Percentiles rank a stretch among this genome's conserved stretches.
phyloP scores from a whole-genome alignment of 2,113 vertebrate species.

The Chrysochloris asiatica region DNA sequence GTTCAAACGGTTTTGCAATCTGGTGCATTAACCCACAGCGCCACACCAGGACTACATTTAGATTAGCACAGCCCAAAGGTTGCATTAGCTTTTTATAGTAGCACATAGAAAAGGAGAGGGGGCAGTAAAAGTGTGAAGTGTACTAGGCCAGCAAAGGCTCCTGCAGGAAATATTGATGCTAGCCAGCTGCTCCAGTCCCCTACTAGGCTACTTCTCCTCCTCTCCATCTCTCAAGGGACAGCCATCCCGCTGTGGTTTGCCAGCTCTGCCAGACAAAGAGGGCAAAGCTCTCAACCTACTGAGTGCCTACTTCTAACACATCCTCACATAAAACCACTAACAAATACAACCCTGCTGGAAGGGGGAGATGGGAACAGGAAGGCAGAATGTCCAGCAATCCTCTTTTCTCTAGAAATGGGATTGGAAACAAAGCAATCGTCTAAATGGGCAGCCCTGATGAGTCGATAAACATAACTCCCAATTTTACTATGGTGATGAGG shows the following conservation, averaged over 20 bases:
- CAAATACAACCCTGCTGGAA: slow-evolving; percentile 71
- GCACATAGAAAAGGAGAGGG: slow-evolving; percentile 40
- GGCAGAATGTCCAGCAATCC: slow-evolving; percentile 83
- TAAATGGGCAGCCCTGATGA: slow-evolving; percentile 85
- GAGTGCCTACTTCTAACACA: slow-evolving; percentile 26
- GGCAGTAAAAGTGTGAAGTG: slow-evolving; percentile 21
- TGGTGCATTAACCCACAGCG: too few relatives aligned
- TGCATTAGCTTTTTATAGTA: slow-evolving; percentile 48
- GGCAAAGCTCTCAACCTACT: slow-evolving; percentile 71
- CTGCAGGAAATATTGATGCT: slow-evolving; percentile 70
- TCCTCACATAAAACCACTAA: background rate
- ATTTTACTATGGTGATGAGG: slow-evolving; percentile 84
- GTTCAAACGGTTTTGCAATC: too few relatives aligned
- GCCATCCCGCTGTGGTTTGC: slow-evolving; percentile 70
- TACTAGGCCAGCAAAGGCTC: background rate
- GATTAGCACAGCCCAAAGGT: background rate
- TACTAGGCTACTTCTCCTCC: slow-evolving; percentile 48
- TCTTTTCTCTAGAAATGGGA: slow-evolving; percentile 87
- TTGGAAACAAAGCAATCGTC: slow-evolving; percentile 87
- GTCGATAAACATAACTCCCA: slow-evolving; percentile 81
- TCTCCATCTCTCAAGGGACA: slow-evolving; percentile 54
- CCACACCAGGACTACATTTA: slow-evolving; percentile 1
- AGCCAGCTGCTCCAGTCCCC: slow-evolving; percentile 71
- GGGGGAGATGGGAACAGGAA: slow-evolving; percentile 57
- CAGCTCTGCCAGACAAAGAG: slow-evolving; percentile 76